Evolutionary conservation across 2,888 invertebrate species (phyloP), one percentile per base, ranked within the genome.

Genomic region (Dolichopus griseipennis): DNA sequence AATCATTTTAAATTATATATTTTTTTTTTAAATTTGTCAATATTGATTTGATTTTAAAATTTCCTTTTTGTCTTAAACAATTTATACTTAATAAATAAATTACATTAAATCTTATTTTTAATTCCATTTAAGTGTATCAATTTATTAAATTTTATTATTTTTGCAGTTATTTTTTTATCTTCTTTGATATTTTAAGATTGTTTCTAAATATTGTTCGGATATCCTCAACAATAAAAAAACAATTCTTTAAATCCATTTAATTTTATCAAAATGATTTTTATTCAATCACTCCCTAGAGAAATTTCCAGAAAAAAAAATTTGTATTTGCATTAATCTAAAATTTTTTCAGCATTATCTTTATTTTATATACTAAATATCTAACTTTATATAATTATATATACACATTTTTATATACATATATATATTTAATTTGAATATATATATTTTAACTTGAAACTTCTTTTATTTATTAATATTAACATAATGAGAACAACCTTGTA

Each of bases 161-260:
- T 52, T 52, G n/a, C 18, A 43, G 15, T 10, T 43, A 52, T 52
- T 15, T 15, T 52, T 52, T 52, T n/a, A 3, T 41, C 8, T 12
- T 41, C 2, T 41, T 41, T 41, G 3, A 41, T 27, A 27, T 27
- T 27, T 27, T 27, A n/a, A n/a, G 27, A 27, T 27, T 27, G 27
- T 27, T 4, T n/a, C 27, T 5, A 5, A 4, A 27, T 27, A 27
- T 27, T 27, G 27, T 27, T 27, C 27, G 27, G 27, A 52, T 52
- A 52, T 52, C 52, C 52, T 52, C 18, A 52, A 52, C 18, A 52
- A 52, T 52, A 52, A 27, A 27, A 27, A 27, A 27, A 27, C 2
- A 52, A 52, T 12, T n/a, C n/a, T 52, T 52, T 52, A 52, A 52
- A 52, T 52, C 52, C n/a, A 52, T 52, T 52, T 52, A 52, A 52